A percentile compares a stretch with the other conserved stretches of the same genome.
These are phyloP conservation scores for Agrilus planipennis DNA, from an alignment of 1,140 invertebrate species.

Conservation along the genomic window DNA sequence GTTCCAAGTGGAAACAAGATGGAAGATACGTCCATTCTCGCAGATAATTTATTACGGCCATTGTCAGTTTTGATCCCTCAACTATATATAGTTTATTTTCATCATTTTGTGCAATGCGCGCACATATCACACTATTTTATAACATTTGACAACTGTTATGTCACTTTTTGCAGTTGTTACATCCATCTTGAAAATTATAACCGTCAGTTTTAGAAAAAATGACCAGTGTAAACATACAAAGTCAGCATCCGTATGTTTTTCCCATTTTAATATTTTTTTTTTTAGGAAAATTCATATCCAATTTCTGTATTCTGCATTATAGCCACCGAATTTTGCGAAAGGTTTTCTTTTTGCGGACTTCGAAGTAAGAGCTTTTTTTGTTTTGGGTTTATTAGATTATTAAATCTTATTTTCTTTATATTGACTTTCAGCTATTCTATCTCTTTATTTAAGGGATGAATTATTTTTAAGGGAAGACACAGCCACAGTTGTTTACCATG, in stretches of 20 bases:
- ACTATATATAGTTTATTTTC: too few relatives aligned
- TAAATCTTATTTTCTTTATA: slow-evolving; percentile 8
- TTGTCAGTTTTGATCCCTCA: too few relatives aligned
- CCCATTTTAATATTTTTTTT: not conserved
- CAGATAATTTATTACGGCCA: too few relatives aligned
- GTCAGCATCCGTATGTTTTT: not conserved
- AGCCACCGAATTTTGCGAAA: slow-evolving; percentile 79
- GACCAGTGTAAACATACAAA: not conserved
- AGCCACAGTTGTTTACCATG: slow-evolving; percentile 65
- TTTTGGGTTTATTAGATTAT: slow-evolving; percentile 3
- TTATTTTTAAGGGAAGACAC: slow-evolving; percentile 43
- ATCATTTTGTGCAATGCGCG: not conserved
- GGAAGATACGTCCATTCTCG: too few relatives aligned
- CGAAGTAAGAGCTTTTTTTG: slow-evolving; percentile 46
- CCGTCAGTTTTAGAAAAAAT: not conserved
- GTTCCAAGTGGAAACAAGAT: too few relatives aligned
- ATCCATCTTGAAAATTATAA: not conserved
- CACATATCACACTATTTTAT: not conserved
- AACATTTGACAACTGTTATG: not conserved
- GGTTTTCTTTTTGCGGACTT: slow-evolving; percentile 80
- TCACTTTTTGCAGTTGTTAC: not conserved
- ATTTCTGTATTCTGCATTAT: slow-evolving; percentile 51
- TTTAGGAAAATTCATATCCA: slow-evolving; percentile 13
- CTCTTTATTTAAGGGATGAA: slow-evolving; percentile 58
- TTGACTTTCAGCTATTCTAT: slow-evolving; percentile 54